Evolutionary conservation across 1,140 invertebrate genomes (phyloP).

Genomic region (Drosophila fuyamai): DNA sequence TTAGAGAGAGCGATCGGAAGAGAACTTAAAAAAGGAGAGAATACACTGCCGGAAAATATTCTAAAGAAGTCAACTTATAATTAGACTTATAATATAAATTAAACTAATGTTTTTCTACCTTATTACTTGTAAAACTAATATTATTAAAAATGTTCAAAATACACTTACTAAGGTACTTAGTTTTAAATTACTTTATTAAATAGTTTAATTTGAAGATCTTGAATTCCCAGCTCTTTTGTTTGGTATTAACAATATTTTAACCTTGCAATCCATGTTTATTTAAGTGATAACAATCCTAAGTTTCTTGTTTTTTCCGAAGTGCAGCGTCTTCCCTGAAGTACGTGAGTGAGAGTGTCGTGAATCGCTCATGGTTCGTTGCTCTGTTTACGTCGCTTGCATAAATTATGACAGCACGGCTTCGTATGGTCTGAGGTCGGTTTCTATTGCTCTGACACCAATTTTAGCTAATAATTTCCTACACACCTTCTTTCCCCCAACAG

Average conservation of each 20-base stretch:
- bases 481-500: constrained; percentile 14
- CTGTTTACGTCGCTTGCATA: constrained; percentile 80
- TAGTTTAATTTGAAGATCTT: no score
- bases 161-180: no score
- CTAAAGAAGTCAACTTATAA: no score
- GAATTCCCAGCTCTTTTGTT: no score
- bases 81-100: no score
- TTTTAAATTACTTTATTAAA: no score
- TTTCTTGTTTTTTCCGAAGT: constrained; percentile 11
- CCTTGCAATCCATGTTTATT: no score
- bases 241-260: no score
- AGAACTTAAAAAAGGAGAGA: constrained; percentile 9
- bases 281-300: no score
- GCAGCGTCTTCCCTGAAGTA: constrained; percentile 23
- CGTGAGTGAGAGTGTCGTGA: constrained; percentile 77
- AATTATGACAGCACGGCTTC: constrained; percentile 65
- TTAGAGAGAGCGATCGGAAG: constrained; percentile 28
- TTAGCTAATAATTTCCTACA: constrained; percentile 77
- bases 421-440: constrained; percentile 53
- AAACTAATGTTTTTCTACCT: no score
- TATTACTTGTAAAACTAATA: no score
- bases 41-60: constrained; percentile 11
- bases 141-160: no score
- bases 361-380: constrained; percentile 68
- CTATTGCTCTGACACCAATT: constrained; percentile 77